Conservation (phyloP, 2,888 invertebrate species). For the Archips crataeganus region DNA sequence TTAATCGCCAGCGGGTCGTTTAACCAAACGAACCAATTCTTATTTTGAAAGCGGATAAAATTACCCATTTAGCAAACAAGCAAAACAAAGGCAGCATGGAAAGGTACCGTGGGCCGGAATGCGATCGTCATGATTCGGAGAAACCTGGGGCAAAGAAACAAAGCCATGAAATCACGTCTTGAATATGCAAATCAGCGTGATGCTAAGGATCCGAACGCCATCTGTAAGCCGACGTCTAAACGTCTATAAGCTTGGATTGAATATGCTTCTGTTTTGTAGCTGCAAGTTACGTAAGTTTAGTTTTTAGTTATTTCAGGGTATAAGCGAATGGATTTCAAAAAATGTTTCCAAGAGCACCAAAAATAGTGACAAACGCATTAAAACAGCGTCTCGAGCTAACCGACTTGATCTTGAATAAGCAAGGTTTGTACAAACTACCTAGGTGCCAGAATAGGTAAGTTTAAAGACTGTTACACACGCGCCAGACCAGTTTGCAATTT, state of each 20-base stretch:
- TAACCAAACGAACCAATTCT: constrained; percentile 34
- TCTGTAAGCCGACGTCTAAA: constrained; percentile 42
- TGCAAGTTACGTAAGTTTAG: neutral
- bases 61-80: constrained; percentile 34
- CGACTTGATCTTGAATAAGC: too few species aligned
- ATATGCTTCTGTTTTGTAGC: neutral
- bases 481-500: too few species aligned
- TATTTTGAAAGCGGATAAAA: constrained; percentile 36
- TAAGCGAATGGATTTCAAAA: neutral
- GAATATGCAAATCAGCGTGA: constrained; percentile 73
- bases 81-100: constrained; percentile 31
- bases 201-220: constrained; percentile 60
- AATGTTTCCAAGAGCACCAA: neutral
- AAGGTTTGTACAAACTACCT: too few species aligned
- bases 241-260: neutral
- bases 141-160: constrained; percentile 62
- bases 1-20: constrained; percentile 24
- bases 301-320: neutral
- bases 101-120: constrained; percentile 46
- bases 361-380: neutral
- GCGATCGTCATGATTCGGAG: constrained; percentile 63
- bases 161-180: constrained; percentile 61
- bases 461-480: too few species aligned
- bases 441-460: too few species aligned
- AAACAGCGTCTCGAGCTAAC: too few species aligned